Base-by-base conservation (phyloP, 2,797 vertebrate species). In the Zalophus californianus region DNA sequence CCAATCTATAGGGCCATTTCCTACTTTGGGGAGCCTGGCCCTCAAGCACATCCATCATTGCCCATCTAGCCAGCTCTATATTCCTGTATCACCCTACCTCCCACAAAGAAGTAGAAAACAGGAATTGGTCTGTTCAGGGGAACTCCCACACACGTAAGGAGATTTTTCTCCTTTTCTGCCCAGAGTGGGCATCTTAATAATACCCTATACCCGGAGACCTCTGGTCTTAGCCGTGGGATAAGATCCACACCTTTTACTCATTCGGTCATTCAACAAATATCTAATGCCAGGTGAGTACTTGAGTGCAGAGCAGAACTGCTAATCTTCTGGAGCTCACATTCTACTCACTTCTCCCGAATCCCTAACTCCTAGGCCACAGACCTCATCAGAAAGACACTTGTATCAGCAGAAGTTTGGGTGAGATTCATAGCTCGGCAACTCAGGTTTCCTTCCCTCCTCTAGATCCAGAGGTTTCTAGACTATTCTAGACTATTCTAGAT, bases 101-200 rank as follows among this genome's bases (percentile, higher is more conserved):
- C 8, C 56, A 32, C 72, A 86, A 70, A 77, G 85, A 72, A 68
- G n/a, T 1, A 72, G 85, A 89, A 82, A 93, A 56, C 20, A 93
- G 25, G 54, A 62, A 27, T 0, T 84, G 32, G 38, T 27, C 44
- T 44, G 44, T 44, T 44, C 13, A 44, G 52, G 54, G 73, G 11
- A 75, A 52, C 25, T 44, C 60, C 41, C 35, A 3, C 5, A 60
- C 18, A 66, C 2, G 32, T 15, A 35, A 84, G 23, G 50, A 72
- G 11, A 23, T 88, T 87, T 87, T 92, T 88, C 54, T 73, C 38
- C 14, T 38, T 93, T 90, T 73, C 54, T 54, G 16, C 13, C 44
- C 87, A 82, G 54, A 91, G 23, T 54, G 41, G 77, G 35, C 29
- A 48, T 90, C 52, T 95, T 91, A 54, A 75, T 66, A 84, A 91